These are phyloP conservation scores for Nomada ferruginata DNA, from an alignment of 2,888 invertebrate genomes.

Conservation along the genomic window DNA sequence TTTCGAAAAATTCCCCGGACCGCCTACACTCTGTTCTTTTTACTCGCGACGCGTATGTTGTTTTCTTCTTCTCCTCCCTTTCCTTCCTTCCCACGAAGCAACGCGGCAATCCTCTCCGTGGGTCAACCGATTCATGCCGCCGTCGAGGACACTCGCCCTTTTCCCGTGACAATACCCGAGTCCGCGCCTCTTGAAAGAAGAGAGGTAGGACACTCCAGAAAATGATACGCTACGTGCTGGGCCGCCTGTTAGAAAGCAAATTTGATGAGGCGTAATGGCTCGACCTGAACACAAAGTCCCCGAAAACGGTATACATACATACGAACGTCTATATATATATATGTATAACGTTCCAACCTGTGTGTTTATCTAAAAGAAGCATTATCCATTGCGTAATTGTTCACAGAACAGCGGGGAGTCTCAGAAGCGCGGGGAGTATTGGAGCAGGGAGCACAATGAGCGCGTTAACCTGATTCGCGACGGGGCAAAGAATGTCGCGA, in stretches of 20 bases:
- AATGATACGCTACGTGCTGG: background rate
- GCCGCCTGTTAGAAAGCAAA: conserved; percentile 6
- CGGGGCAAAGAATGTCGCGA: background rate
- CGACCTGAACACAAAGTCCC: background rate
- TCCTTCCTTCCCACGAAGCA: no score
- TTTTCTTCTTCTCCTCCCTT: no score
- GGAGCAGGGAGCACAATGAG: conserved; percentile 6
- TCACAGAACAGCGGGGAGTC: background rate
- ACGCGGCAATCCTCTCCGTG: conserved; percentile 9
- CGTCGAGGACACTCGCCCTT: background rate
- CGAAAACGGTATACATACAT: background rate
- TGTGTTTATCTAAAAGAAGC: background rate
- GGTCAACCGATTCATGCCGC: conserved; percentile 3
- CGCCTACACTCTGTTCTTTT: background rate
- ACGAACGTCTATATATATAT: no score
- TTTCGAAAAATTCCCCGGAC: conserved; percentile 27
- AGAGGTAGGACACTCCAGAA: conserved; percentile 7
- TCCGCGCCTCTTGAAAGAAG: background rate
- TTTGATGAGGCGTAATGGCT: conserved; percentile 21
- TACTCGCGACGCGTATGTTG: background rate
- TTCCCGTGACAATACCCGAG: background rate
- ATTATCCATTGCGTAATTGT: conserved; percentile 23
- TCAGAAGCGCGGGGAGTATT: background rate
- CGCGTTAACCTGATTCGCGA: conserved; percentile 19
- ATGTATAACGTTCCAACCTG: background rate